Evolutionary conservation across 1,140 invertebrate species (phyloP), one percentile per base, ranked within the genome.

Genomic region (Phocides pigmalion): DNA sequence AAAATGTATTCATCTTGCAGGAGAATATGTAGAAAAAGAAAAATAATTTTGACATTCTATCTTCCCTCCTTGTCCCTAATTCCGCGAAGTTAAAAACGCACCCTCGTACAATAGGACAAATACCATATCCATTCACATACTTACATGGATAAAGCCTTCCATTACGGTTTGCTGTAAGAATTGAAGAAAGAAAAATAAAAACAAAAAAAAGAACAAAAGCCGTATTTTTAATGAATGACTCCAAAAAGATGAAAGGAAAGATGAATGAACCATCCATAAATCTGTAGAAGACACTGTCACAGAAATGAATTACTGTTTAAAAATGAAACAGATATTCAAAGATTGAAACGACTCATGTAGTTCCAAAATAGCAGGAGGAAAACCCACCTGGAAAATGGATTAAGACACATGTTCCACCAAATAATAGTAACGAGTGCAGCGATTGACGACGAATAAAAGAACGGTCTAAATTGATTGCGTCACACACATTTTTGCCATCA

Each of bases 191-290:
- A 4, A 25, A 14, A 47, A 14, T 3, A 25, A 47, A 25, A 20
- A n/a, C 20, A 47, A 47, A 22, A 47, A 20, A 47, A 22, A 22
- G 19, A 51, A 51, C 15, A 51, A 49, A 2, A 49, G 12, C 28
- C 4, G 9, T 17, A 5, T 1, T 3, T 14, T 16, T 35, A 51
- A 51, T 19, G 28, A 37, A 19, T 16, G 8, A 37, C 14, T 8
- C 46, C 11, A 4, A 15, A 35, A 50, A 35, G 28, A 37, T 35
- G 32, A 16, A 19, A 20, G 44, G 17, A 20, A 22, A 47, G 44
- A 47, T 47, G 44, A 47, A 47, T 47, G 44, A 11, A 25, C 1
- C 41, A 42, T 42, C 19, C 19, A 28, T 49, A 49, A 49, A 28
- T 11, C 41, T 32, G 5, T 42, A 28, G 22, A 49, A 28, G 28